phyloP scores from a whole-genome alignment of 2,888 invertebrate species.

The Drosophila setosimentum region DNA sequence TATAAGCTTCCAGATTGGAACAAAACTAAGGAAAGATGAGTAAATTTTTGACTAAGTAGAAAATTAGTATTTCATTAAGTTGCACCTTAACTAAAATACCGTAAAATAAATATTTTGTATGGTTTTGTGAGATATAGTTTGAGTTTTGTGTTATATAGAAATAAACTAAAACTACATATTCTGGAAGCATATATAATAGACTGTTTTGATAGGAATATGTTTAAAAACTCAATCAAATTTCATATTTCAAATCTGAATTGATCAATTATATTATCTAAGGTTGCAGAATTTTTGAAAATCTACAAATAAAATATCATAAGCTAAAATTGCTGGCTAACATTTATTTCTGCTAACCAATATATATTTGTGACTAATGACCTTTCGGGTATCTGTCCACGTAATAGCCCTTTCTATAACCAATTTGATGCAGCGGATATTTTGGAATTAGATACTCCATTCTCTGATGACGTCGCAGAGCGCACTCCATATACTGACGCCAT shows the following conservation, averaged over 20 bases:
- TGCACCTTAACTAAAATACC: no score
- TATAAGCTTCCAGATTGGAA: no score
- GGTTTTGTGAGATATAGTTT: no score
- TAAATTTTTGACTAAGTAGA: no score
- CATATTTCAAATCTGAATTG: no score
- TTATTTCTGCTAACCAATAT: neutral
- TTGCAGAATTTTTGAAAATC: neutral
- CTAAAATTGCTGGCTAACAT: neutral
- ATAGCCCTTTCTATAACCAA: neutral
- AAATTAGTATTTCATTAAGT: no score
- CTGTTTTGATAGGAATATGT: neutral
- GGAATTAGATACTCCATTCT: constrained; percentile 29
- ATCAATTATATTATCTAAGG: no score
- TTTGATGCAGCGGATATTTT: constrained; percentile 21
- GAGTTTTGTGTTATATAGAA: no score
- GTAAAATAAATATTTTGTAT: no score
- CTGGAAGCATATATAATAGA: neutral
- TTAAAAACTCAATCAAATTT: neutral
- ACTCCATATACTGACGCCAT: constrained; percentile 5
- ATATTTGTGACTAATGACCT: neutral
- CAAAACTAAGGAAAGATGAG: no score
- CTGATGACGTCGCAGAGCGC: constrained; percentile 15
- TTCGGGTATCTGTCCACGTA: neutral
- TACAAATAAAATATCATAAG: neutral
- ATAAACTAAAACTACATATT: neutral